Evolutionary conservation across 2,113 vertebrate species (phyloP).

Genomic region (Psephotus haematonotus): DNA sequence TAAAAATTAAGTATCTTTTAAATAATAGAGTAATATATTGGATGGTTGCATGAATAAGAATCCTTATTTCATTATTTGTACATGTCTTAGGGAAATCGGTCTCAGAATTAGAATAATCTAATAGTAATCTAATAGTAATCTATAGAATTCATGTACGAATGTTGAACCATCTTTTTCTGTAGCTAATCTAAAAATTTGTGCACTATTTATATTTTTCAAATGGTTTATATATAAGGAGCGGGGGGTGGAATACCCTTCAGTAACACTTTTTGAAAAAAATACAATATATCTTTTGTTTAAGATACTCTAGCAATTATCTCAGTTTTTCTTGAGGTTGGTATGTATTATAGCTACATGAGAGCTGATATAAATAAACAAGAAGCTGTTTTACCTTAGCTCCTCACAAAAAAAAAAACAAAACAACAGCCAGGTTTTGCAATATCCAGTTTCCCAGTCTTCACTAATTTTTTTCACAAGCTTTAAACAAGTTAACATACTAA

Average conservation of each 20-base stretch:
- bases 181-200: not conserved
- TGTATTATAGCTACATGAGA: not conserved
- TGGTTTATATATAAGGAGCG: not conserved
- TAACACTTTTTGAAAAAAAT: not conserved
- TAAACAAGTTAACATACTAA: not conserved
- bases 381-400: not conserved
- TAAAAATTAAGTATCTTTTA: not conserved
- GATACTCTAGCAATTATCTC: not conserved
- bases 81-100: not conserved
- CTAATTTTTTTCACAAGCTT: not conserved
- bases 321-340: not conserved
- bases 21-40: not conserved
- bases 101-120: not conserved
- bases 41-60: not conserved
- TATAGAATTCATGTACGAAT: not conserved
- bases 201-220: not conserved
- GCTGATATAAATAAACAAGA: not conserved
- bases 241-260: not conserved
- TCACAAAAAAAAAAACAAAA: not conserved
- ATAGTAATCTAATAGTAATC: not conserved
- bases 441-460: not conserved
- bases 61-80: not conserved
- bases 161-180: not conserved
- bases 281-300: not conserved
- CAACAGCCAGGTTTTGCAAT: not conserved